phyloP scores from a whole-genome alignment of 2,113 vertebrate species.

The Apteryx owenii region DNA sequence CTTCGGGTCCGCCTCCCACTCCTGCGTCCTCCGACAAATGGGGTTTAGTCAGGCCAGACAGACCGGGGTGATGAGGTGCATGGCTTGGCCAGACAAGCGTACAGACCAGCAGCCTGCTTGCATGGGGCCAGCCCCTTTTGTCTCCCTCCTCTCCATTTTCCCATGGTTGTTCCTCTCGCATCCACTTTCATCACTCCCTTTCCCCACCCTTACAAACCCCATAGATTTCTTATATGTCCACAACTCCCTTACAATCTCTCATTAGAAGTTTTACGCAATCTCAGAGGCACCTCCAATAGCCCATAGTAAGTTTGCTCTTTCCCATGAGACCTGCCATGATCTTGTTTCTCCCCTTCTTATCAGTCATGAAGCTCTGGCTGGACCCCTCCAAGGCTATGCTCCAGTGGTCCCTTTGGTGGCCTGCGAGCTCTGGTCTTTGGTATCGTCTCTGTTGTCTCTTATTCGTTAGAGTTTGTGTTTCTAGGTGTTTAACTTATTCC shows the following conservation, averaged over 20 bases:
- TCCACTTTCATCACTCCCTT: accelerated
- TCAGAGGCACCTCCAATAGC: neutral
- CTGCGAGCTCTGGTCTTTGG: neutral
- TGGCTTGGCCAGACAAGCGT: neutral
- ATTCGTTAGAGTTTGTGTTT: neutral
- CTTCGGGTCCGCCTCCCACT: no score
- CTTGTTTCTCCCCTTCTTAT: neutral
- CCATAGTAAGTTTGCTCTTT: neutral
- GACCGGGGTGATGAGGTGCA: neutral
- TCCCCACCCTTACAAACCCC: neutral
- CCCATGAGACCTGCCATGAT: accelerated
- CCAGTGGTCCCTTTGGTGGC: neutral
- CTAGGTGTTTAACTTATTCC: neutral
- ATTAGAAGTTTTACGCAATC: neutral
- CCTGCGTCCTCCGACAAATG: no score
- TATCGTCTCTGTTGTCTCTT: neutral
- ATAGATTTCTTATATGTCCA: neutral
- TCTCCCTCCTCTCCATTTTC: accelerated
- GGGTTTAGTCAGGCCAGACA: neutral
- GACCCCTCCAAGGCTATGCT: neutral
- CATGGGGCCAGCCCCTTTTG: neutral
- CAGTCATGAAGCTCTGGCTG: neutral
- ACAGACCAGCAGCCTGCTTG: neutral
- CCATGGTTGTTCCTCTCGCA: neutral
- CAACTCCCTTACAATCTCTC: neutral